These are phyloP conservation scores for Clarias laeviceps DNA, from an alignment of 2,797 vertebrate genomes.

Conservation along the genomic window DNA sequence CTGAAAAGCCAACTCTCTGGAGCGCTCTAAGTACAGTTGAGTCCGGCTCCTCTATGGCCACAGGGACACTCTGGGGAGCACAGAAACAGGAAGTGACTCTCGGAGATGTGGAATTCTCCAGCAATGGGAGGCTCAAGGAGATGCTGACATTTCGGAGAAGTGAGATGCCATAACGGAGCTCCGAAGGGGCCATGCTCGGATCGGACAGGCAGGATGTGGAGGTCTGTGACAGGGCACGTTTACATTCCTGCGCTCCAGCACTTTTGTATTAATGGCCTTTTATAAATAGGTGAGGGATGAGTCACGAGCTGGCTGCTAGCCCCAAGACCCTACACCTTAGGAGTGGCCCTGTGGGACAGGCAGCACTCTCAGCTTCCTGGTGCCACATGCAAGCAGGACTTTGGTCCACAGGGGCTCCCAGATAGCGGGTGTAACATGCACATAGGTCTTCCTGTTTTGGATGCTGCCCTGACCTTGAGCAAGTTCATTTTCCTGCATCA, in stretches of 20 bases:
- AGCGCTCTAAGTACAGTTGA: slow-evolving; percentile 70
- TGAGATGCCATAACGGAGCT: slow-evolving; percentile 33
- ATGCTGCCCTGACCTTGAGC: slow-evolving; percentile 72
- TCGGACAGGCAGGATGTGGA: slow-evolving; percentile 47
- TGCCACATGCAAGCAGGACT: slow-evolving; percentile 66
- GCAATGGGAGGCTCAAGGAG: slow-evolving; percentile 39
- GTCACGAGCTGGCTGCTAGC: slow-evolving; percentile 34
- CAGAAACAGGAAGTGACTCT: slow-evolving; percentile 71
- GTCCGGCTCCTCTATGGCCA: slow-evolving; percentile 45
- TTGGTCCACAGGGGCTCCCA: slow-evolving; percentile 61
- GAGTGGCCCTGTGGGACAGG: slow-evolving; percentile 52
- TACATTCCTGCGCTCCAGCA: slow-evolving; percentile 29
- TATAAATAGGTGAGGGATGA: slow-evolving; percentile 53
- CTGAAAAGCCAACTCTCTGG: slow-evolving; percentile 64
- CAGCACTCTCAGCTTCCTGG: slow-evolving; percentile 64
- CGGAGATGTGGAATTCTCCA: slow-evolving; percentile 63
- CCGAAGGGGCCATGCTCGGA: slow-evolving; percentile 12
- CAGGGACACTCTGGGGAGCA: slow-evolving; percentile 60
- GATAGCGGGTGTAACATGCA: slow-evolving; percentile 66
- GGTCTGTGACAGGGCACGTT: slow-evolving; percentile 45
- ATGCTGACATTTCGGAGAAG: slow-evolving; percentile 46
- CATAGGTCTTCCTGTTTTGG: slow-evolving; percentile 79
- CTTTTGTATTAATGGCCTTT: slow-evolving; percentile 41
- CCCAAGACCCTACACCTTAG: slow-evolving; percentile 22
- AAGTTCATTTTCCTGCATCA: slow-evolving; percentile 69